phyloP scores from a whole-genome alignment of 2,797 vertebrate species.

The Arnoldichthys spilopterus region DNA sequence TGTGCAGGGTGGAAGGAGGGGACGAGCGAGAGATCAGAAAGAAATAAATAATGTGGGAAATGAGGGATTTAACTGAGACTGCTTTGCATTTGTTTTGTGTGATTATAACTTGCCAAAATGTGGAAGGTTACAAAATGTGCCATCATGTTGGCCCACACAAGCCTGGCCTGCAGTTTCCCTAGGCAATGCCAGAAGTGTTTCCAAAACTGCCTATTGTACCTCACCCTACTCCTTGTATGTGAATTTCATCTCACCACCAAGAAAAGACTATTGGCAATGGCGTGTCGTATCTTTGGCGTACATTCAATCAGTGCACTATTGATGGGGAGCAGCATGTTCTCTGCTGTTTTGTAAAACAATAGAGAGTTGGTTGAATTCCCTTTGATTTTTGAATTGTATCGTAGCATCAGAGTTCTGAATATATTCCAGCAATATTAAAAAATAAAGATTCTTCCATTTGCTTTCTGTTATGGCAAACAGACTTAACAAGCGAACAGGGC shows the following conservation, averaged over 20 bases:
- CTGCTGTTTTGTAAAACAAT: constrained; percentile 21
- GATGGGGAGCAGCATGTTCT: constrained; percentile 17
- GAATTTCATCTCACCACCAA: constrained; percentile 20
- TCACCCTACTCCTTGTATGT: not conserved
- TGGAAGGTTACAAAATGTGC: constrained; percentile 16
- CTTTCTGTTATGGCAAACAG: not conserved
- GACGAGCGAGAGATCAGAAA: constrained; percentile 6
- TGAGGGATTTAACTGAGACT: constrained; percentile 15
- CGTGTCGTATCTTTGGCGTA: not conserved
- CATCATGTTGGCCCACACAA: constrained; percentile 16
- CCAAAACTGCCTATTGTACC: constrained; percentile 17
- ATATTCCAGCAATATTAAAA: not conserved
- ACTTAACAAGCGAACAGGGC: not conserved
- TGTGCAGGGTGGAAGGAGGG: constrained; percentile 15
- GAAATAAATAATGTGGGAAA: constrained; percentile 23
- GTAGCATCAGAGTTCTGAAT: not conserved
- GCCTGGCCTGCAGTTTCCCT: constrained; percentile 6
- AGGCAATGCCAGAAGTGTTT: constrained; percentile 3
- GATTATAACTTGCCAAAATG: constrained; percentile 26
- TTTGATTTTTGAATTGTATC: not conserved
- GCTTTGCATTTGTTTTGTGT: constrained; percentile 17
- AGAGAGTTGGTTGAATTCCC: constrained; percentile 13
- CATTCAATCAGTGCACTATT: constrained; percentile 1
- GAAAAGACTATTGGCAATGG: constrained; percentile 17
- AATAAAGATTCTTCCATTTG: not conserved